Evolutionary conservation across 2,888 invertebrate species (phyloP).

Genomic region (Zaprionus obscuricornis): DNA sequence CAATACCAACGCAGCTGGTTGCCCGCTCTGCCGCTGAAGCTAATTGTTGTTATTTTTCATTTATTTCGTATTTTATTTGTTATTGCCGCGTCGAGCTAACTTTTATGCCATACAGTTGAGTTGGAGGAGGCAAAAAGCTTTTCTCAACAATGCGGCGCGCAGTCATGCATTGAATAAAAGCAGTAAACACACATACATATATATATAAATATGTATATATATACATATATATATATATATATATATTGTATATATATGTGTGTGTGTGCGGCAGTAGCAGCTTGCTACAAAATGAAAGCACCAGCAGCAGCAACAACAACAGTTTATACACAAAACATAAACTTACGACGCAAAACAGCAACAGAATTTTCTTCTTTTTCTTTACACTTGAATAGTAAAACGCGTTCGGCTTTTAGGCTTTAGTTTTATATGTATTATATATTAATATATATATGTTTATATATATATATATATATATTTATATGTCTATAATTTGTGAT

Average conservation of each 20-base stretch:
- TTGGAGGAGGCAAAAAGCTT: constrained; percentile 60
- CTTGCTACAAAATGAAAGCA: constrained; percentile 73
- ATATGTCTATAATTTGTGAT: constrained; percentile 31
- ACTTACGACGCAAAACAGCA: constrained; percentile 59
- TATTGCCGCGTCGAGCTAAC: constrained; percentile 59
- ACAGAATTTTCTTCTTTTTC: constrained; percentile 24
- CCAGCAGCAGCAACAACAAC: constrained; percentile 48
- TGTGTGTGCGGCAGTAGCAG: constrained; percentile 32
- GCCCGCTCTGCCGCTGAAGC: constrained; percentile 47
- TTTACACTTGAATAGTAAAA: constrained; percentile 16
- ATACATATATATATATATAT: constrained; percentile 1
- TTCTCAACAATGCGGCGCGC: constrained; percentile 62
- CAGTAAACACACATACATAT: constrained; percentile 42
- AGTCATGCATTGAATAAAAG: constrained; percentile 67
- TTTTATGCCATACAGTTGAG: constrained; percentile 48
- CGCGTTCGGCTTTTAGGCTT: constrained; percentile 16
- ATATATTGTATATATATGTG: constrained; percentile 11
- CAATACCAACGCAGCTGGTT: constrained; percentile 44
- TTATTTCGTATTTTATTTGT: constrained; percentile 38
- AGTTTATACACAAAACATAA: constrained; percentile 44
- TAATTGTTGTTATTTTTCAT: constrained; percentile 58
- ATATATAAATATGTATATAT: constrained; percentile 4
- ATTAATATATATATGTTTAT: too few species aligned
- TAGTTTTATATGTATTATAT: too few species aligned
- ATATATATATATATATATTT: too few species aligned